Evolutionary conservation across 2,113 vertebrate species (phyloP).

Genomic region (Pituophis catenifer): DNA sequence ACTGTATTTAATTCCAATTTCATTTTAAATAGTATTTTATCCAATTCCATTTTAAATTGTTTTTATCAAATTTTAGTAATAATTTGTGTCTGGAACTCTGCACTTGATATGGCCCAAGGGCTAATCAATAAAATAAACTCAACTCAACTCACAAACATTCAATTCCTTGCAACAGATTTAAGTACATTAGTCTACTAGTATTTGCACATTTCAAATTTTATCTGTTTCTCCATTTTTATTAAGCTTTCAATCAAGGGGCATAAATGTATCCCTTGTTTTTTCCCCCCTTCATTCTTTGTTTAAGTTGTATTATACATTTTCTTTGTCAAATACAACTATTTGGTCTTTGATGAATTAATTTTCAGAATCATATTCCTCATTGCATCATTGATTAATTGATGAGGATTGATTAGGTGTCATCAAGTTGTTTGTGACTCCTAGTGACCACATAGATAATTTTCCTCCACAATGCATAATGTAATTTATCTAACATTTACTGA

Average conservation of each 20-base stretch:
- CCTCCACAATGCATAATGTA: not conserved
- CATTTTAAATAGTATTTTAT: too few relatives aligned
- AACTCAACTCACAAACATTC: not conserved
- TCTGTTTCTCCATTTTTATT: not conserved
- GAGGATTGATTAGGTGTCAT: not conserved
- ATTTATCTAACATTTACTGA: not conserved
- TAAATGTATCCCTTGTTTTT: not conserved
- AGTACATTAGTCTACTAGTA: not conserved
- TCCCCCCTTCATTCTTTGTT: not conserved
- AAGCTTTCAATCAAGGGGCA: not conserved
- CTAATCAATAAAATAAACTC: too few relatives aligned
- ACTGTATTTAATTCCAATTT: too few relatives aligned
- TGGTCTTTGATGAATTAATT: not conserved
- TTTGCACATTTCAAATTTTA: not conserved
- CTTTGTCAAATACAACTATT: not conserved
- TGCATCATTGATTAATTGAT: not conserved
- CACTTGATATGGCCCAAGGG: too few relatives aligned
- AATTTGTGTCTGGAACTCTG: too few relatives aligned
- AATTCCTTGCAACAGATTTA: not conserved
- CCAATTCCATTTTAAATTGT: too few relatives aligned
- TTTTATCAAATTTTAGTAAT: too few relatives aligned
- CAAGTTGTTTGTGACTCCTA: not conserved
- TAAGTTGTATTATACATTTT: not conserved
- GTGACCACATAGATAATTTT: not conserved
- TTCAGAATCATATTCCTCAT: not conserved